Conservation (phyloP, 2,888 invertebrate species). For the Pemphredon lugubris region DNA sequence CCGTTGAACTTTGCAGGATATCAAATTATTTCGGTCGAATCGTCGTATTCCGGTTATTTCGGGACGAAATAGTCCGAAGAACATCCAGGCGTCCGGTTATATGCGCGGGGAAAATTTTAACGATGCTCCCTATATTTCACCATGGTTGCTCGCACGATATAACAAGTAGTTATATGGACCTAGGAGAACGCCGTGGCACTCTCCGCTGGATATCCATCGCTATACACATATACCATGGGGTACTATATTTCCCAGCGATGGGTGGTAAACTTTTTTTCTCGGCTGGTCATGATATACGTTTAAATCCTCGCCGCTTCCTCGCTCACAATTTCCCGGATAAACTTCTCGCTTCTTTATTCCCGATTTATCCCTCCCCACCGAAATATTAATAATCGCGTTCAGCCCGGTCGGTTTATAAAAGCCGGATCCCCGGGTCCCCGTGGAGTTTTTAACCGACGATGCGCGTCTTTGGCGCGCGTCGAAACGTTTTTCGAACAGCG, state of each 20-base stretch:
- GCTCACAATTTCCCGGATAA: conserved; percentile 48
- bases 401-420: too few relatives aligned
- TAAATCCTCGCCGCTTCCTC: conserved; percentile 40
- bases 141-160: conserved; percentile 57
- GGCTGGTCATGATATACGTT: conserved; percentile 50
- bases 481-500: not conserved
- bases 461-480: too few relatives aligned
- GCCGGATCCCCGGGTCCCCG: too few relatives aligned
- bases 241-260: conserved; percentile 63
- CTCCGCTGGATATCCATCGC: conserved; percentile 44
- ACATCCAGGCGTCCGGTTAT: not conserved
- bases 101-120: conserved; percentile 36
- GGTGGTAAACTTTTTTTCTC: conserved; percentile 60
- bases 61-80: not conserved
- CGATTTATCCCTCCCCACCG: conserved; percentile 45
- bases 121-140: conserved; percentile 57
- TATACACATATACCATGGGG: conserved; percentile 44
- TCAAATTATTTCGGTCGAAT: too few relatives aligned
- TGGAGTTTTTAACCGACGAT: too few relatives aligned
- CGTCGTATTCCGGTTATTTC: not conserved
- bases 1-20: too few relatives aligned
- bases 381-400: conserved; percentile 37
- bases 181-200: conserved; percentile 35
- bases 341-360: conserved; percentile 32
- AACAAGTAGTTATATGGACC: conserved; percentile 59